Evolutionary conservation across 2,888 invertebrate species (phyloP), one percentile per base, ranked within the genome.

Genomic region (Tetragonisca angustula): DNA sequence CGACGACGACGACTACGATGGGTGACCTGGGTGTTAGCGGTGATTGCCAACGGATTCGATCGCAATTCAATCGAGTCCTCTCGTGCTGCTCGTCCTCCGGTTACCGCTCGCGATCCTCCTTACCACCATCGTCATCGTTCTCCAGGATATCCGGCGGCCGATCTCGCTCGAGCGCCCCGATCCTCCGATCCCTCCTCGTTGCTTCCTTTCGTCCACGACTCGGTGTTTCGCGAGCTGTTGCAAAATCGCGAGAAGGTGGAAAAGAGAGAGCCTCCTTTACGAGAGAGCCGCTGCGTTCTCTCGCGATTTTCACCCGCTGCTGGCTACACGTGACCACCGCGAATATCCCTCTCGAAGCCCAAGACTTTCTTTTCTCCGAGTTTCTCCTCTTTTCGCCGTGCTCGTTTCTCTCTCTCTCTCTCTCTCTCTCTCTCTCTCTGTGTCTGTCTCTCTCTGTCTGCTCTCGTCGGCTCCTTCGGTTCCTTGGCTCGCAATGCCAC

Each of bases 61-160:
- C 62, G 65, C 19, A 95, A 95, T 93, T 95, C 95, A 54, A 95
- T 95, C 87, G 94, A 94, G 85, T 15, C 89, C 89, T 36, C 88
- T 85, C 52, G 90, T 87, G 70, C 76, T 86, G 67, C 56, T 81
- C 82, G 79, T 89, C 84, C 75, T 83, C 81, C 64, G 79, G 70
- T 71, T 86, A 78, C 73, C 79, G 71, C 61, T 73, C 84, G 85
- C 82, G 74, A 79, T 80, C 75, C 68, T 82, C 80, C 80, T 83
- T 73, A 70, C 59, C 79, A 24, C 49, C 79, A 19, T 72, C 84
- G 78, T 78, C 84, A 79, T 82, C 86, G 64, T 82, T 59, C 76
- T 77, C 82, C 83, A 76, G 76, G 83, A 72, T 83, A 83, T 69
- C 78, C 69, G 62, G 24, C 79, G 59, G 24, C 21, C 27, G 27